phyloP scores from a whole-genome alignment of 2,113 vertebrate species.

The Diadophis punctatus region DNA sequence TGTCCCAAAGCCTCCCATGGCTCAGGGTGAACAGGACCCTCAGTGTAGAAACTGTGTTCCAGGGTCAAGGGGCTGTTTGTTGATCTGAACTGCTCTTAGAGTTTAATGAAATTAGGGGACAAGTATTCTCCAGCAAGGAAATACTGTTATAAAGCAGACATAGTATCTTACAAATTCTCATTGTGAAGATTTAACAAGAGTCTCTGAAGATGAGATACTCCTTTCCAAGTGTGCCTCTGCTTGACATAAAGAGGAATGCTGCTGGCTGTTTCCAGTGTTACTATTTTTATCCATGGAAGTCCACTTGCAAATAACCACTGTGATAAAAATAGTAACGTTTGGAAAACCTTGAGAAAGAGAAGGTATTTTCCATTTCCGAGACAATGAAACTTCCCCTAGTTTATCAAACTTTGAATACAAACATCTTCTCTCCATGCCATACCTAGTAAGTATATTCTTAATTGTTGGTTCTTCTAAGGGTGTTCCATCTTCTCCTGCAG shows the following conservation, averaged over 20 bases:
- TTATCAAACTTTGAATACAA: not conserved
- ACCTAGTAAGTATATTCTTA: not conserved
- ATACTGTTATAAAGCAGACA: not conserved
- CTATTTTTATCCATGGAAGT: constrained; percentile 17
- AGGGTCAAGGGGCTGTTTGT: not conserved
- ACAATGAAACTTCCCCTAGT: not conserved
- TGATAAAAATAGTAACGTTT: constrained; percentile 14
- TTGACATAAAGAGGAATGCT: constrained; percentile 20
- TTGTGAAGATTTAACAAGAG: not conserved
- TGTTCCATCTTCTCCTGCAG: not conserved
- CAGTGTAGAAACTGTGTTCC: not conserved
- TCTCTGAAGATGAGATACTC: not conserved
- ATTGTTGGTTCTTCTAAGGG: not conserved
- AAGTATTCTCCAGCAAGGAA: not conserved
- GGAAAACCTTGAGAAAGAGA: not conserved
- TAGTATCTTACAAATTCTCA: not conserved
- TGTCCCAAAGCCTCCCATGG: not conserved
- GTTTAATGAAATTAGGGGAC: not conserved
- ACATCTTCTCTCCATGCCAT: not conserved
- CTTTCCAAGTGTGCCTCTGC: constrained; percentile 1
- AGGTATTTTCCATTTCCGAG: not conserved
- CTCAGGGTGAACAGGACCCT: not conserved
- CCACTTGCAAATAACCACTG: not conserved
- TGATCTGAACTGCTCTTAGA: not conserved
- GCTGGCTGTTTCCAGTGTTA: constrained; percentile 9